phyloP scores from a whole-genome alignment of 2,888 invertebrate species.

The Sphaerophoria rueppellii region DNA sequence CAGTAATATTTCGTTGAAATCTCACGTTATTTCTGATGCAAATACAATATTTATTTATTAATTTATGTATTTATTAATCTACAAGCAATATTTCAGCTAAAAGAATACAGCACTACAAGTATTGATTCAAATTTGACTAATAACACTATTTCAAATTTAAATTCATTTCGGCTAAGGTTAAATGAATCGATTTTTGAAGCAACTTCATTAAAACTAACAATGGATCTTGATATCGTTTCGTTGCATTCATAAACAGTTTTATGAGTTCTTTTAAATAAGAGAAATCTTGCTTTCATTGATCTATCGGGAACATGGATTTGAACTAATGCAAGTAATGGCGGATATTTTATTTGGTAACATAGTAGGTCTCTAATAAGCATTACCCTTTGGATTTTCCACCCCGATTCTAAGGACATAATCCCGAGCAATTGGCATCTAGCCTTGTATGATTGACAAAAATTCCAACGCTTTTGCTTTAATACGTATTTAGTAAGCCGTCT shows the following conservation, averaged over 20 bases:
- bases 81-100: constrained; percentile 3
- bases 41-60: not conserved
- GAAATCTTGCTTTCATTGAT: not conserved
- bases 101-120: not conserved
- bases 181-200: not conserved
- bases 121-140: not conserved
- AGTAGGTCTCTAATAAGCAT: not conserved
- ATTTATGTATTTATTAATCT: not conserved
- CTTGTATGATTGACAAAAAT: not conserved
- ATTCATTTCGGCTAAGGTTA: not conserved
- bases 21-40: too few species aligned
- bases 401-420: not conserved
- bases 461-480: not conserved
- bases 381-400: not conserved
- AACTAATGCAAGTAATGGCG: not conserved
- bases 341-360: not conserved
- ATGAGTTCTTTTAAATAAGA: constrained; percentile 1
- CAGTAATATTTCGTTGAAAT: too few species aligned
- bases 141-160: not conserved
- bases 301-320: not conserved
- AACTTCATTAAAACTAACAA: constrained; percentile 1
- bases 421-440: not conserved
- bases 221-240: not conserved
- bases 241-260: not conserved
- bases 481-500: not conserved